Evolutionary conservation across 1,140 invertebrate genomes (phyloP), one percentile per base, ranked within the genome.

Genomic region (Bombus superbus): DNA sequence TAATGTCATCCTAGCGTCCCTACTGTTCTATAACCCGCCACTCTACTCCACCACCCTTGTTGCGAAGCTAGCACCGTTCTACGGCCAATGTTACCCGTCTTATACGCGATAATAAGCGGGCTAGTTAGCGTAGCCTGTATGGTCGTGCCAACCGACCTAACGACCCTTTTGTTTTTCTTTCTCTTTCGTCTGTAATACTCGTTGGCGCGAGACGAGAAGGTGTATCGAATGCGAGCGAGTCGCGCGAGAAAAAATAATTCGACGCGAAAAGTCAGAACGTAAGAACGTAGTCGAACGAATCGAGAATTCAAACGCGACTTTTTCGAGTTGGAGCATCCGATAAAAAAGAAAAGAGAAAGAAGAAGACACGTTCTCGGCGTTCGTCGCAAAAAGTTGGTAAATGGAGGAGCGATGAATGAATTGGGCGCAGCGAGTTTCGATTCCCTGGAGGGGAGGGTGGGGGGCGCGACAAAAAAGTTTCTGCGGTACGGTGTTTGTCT

Each of bases 1-100:
- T 92, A 94, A 93, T 90, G 93, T 93, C 93, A 93, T 88, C 83
- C 89, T 72, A 44, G 42, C 59, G 59, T 66, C 62, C 35, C 71
- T 40, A 22, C 53, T n/a, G 35, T 42, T 44, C 47, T 32, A n/a
- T n/a, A 25, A n/a, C 68, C 18, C 32, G 22, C 42, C 53, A 38
- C 32, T 32, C 72, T 84, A 86, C 83, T 88, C 74, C 81, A 38
- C 72, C 81, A 44, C 74, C 76, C 77, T 75, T n/a, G 53, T 62
- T 82, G 66, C 78, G 42, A 64, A 62, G 35, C 35, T 40, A 71
- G n/a, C 83, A 28, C n/a, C 62, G 83, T 76, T 85, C 86, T 86
- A 66, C 75, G 79, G 75, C 77, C 83, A 74, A 87, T 86, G 83
- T 85, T 83, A 71, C 53, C 81, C 75, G 77, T 85, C 79, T 83